These are phyloP conservation scores for Caerostris darwini DNA, from an alignment of 1,140 invertebrate species.

Conservation along the genomic window DNA sequence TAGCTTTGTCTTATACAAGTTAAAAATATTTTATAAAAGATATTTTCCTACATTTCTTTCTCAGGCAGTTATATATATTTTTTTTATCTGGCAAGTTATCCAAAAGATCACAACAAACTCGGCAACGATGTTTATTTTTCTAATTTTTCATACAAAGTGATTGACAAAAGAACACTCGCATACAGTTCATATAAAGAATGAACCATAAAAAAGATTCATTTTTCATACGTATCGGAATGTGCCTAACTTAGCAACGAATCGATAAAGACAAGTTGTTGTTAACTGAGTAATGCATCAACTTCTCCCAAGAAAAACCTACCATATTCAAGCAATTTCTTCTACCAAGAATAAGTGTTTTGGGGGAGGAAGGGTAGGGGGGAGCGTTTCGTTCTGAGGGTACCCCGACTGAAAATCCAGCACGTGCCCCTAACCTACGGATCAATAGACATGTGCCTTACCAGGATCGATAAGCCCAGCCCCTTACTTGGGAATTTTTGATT, in stretches of 20 bases:
- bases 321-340: background rate
- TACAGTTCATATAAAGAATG: background rate
- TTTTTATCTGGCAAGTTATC: too few species aligned
- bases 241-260: background rate
- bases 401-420: constrained; percentile 59
- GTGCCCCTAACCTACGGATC: constrained; percentile 63
- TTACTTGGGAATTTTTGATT: constrained; percentile 31
- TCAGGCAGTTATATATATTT: too few species aligned
- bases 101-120: too few species aligned
- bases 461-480: constrained; percentile 59
- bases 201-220: background rate
- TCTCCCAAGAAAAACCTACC: background rate
- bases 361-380: background rate
- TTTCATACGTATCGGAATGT: background rate
- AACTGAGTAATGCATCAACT: background rate
- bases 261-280: background rate
- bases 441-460: constrained; percentile 61
- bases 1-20: too few species aligned
- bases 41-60: too few species aligned
- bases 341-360: background rate
- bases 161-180: background rate
- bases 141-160: background rate
- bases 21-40: too few species aligned
- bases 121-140: too few species aligned
- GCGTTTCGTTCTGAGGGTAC: constrained; percentile 33